Base-by-base conservation (phyloP, 2,797 vertebrate species). In the Parauchenoglanis punctatus region DNA sequence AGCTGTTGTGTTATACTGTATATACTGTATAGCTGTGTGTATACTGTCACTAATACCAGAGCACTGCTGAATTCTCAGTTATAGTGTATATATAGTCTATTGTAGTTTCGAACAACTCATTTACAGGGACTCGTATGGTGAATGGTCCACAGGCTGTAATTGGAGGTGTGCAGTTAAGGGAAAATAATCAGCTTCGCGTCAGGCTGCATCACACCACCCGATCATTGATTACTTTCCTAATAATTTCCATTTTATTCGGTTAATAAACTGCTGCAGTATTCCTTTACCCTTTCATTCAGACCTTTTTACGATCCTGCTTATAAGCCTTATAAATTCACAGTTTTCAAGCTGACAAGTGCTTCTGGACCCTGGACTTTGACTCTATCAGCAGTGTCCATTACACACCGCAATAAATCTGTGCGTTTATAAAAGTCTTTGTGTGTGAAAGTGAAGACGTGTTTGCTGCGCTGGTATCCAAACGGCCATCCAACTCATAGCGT, bases 401-500 rank as follows among this genome's bases (percentile, higher is more conserved):
- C 28, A 80, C 67, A 23, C 3, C 1, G 15, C 31, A 44, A 40
- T 68, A 80, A 80, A 86, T 44, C 31, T 23, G 67, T 67, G 65
- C 87, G 56, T 91, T 91, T 91, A 85, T 81, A 75, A 77, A 77
- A 54, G 35, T 86, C 25, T 89, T 52, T 87, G 65, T 85, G 81
- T 92, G 87, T 90, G 91, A 90, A 89, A 91, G 92, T 93, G 93
- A 91, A 93, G 80, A 78, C 52, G 72, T 93, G 93, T 89, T 88
- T 93, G 86, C 49, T 91, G 93, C 94, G 93, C 95, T 95, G 96
- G 94, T 95, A 95, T 96, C 95, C 95, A 94, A 96, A 96, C 95
- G 95, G 95, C 96, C 96, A 96, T 96, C 92, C 95, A 94, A 93
- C 96, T 95, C 96, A 95, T 95, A 96, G 96, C 97, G 96, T 96